Conservation (phyloP, 2,797 vertebrate genomes). For the Sebastes trivittatus region DNA sequence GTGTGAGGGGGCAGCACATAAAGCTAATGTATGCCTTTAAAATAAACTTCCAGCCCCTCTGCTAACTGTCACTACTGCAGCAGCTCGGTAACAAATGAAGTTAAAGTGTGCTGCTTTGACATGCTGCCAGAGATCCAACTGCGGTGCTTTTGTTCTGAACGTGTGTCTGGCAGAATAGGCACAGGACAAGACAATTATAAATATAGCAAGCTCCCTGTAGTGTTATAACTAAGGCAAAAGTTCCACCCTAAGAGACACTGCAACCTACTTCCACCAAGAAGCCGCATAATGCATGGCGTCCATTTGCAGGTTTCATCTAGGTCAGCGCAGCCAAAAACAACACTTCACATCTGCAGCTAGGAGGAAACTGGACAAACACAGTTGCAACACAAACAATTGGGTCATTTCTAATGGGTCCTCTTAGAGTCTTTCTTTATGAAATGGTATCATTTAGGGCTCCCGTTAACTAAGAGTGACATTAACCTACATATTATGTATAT, state of each 20-base stretch:
- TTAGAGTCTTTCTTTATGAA: background rate
- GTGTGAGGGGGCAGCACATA: background rate
- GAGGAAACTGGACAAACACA: slow-evolving; percentile 9
- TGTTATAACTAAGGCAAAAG: slow-evolving; percentile 26
- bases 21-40: slow-evolving; percentile 15
- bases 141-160: slow-evolving; percentile 27
- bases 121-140: background rate
- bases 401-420: slow-evolving; percentile 5
- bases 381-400: background rate
- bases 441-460: background rate
- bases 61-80: background rate
- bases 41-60: slow-evolving; percentile 18
- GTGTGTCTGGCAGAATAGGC: slow-evolving; percentile 42
- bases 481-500: background rate
- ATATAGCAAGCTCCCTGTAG: slow-evolving; percentile 53
- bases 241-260: slow-evolving; percentile 41
- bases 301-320: slow-evolving; percentile 57
- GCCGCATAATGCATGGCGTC: slow-evolving; percentile 12
- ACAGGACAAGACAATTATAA: slow-evolving; percentile 46
- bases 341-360: slow-evolving; percentile 22
- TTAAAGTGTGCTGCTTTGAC: slow-evolving; percentile 25
- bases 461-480: background rate
- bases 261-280: slow-evolving; percentile 62
- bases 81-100: background rate
- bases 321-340: slow-evolving; percentile 54